Evolutionary conservation across 2,113 vertebrate genomes (phyloP).

Genomic region (Probosciger aterrimus): DNA sequence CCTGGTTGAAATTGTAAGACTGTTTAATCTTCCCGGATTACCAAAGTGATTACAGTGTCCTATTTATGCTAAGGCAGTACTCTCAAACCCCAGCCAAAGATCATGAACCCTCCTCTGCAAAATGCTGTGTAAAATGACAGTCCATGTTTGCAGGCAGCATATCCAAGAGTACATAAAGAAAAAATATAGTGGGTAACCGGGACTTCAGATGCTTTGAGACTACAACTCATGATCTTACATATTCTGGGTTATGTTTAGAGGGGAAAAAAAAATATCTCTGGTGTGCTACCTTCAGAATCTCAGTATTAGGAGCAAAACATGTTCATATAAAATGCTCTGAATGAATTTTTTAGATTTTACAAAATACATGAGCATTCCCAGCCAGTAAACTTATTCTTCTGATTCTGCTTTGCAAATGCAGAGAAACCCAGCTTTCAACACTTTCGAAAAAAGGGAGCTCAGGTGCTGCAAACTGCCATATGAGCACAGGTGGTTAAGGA

Average conservation of each 20-base stretch:
- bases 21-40: constrained; percentile 31
- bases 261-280: neutral
- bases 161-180: neutral
- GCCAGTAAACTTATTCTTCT: fast-evolving
- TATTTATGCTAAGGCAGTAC: neutral
- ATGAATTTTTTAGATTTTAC: neutral
- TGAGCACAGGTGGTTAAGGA: neutral
- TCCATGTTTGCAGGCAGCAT: neutral
- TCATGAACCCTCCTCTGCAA: neutral
- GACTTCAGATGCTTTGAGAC: neutral
- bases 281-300: neutral
- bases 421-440: neutral
- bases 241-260: neutral
- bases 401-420: neutral
- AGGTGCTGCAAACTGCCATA: neutral
- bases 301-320: neutral
- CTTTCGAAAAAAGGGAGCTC: neutral
- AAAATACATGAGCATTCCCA: neutral
- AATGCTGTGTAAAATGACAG: neutral
- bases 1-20: neutral
- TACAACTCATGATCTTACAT: neutral
- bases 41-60: neutral
- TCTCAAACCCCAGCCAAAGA: neutral
- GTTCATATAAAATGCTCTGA: neutral
- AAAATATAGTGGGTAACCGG: neutral